Percentiles rank a stretch among this genome's conserved stretches.
These are phyloP conservation scores for Gerris lacustris DNA, from an alignment of 2,888 invertebrate genomes.

Conservation along the genomic window DNA sequence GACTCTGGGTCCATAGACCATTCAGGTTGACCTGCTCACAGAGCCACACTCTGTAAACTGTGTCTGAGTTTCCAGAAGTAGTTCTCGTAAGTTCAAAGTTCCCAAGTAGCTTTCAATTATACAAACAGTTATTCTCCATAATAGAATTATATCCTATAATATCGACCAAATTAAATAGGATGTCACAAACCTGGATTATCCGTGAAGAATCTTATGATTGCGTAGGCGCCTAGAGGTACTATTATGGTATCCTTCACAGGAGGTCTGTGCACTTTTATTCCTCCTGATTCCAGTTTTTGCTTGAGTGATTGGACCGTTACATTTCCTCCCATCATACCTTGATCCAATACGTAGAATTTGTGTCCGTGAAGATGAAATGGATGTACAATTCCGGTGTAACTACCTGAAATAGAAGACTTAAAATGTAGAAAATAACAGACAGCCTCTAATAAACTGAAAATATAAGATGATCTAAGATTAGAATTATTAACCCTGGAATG, in stretches of 20 bases:
- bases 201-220: conserved; percentile 44
- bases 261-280: not conserved
- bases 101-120: no score
- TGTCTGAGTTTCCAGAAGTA: no score
- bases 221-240: conserved; percentile 52
- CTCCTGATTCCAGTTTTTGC: not conserved
- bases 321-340: conserved; percentile 20
- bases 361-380: conserved; percentile 52
- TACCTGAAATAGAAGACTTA: not conserved
- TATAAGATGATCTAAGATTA: no score
- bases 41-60: no score
- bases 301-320: not conserved
- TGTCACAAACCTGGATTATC: conserved; percentile 42
- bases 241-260: conserved; percentile 50
- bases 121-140: no score
- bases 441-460: no score
- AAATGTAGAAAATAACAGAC: not conserved
- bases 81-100: no score
- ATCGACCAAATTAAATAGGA: no score
- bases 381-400: conserved; percentile 35
- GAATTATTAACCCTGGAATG: no score
- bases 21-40: no score
- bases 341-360: conserved; percentile 42
- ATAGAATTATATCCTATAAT: no score
- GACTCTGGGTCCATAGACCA: no score